Evolutionary conservation across 2,888 invertebrate genomes (phyloP), one percentile per base, ranked within the genome.

Genomic region (Subacronicta megacephala): DNA sequence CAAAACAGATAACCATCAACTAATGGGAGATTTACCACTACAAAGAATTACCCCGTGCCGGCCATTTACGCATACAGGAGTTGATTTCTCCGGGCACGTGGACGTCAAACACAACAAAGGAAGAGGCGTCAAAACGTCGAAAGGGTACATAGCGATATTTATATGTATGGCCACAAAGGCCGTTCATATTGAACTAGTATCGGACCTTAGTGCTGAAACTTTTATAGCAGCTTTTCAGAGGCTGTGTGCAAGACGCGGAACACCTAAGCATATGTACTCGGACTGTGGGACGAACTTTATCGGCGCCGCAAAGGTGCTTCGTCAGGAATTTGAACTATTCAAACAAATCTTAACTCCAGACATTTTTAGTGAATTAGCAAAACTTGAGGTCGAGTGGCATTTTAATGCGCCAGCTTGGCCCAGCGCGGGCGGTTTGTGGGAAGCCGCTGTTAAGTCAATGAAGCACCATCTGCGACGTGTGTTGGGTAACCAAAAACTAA

Each of bases 231-330:
- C 45, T 2, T 55, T 72, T 3, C 55, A 56, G 6, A 36, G 68
- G 7, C 9, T 72, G 29, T 37, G 37, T 13, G 45, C 56, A 9
- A 42, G 62, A 7, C 59, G 62, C 0, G 62, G 62, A 0, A 50
- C 56, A 0, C 61, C 63, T 0, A 43, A 12, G 3, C 56, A 66
- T 15, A 45, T 63, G 17, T 62, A 69, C 15, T 54, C 61, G 1
- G 68, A 69, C 17, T 44, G 47, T 36, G 67, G 38, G 0, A 38
- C 38, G n/a, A 38, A 38, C n/a, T 38, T 38, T 18, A 7, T 38
- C 7, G 38, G 38, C 7, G 38, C 38, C 1, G n/a, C 52, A 10
- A 44, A 7, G 47, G n/a, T 35, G 1, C 31, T 37, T 7, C 18
- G 9, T 0, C n/a, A 44, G 10, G 50, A 50, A 31, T 56, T 33